Percentiles rank a stretch among this genome's conserved stretches.
These are phyloP conservation scores for Bellardia bayeri DNA, from an alignment of 2,888 invertebrate species.

Conservation along the genomic window DNA sequence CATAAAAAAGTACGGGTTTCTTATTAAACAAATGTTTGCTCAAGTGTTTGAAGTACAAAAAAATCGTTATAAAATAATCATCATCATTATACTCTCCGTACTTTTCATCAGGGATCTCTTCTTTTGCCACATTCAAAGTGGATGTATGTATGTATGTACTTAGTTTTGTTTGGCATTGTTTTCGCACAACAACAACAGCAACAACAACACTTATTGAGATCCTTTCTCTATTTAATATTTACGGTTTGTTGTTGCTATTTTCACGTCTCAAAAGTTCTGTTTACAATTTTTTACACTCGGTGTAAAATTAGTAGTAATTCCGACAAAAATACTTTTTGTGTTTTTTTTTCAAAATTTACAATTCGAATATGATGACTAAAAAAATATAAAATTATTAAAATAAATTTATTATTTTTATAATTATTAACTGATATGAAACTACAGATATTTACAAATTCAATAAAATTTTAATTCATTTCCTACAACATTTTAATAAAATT, in stretches of 20 bases:
- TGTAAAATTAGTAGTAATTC: background rate
- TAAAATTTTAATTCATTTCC: too few relatives aligned
- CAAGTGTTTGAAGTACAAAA: constrained; percentile 21
- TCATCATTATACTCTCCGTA: background rate
- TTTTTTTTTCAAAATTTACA: background rate
- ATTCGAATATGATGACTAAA: background rate
- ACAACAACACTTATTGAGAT: background rate
- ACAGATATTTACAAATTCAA: too few relatives aligned
- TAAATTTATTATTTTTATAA: background rate
- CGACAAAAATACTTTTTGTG: background rate
- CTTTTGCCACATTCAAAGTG: background rate
- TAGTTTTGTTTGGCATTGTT: background rate
- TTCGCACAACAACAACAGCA: constrained; percentile 1
- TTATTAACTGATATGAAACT: too few relatives aligned
- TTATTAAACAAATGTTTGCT: constrained; percentile 15
- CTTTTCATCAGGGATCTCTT: background rate
- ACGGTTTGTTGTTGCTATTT: background rate
- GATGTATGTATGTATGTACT: background rate
- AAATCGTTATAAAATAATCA: constrained; percentile 1
- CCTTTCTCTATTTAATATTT: constrained; percentile 22
- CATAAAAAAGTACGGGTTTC: constrained; percentile 4
- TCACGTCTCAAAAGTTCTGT: background rate
- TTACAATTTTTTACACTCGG: background rate
- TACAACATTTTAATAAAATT: too few relatives aligned
- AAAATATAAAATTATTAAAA: background rate